Conservation (phyloP, 2,113 vertebrate species). For the Mus musculus region DNA sequence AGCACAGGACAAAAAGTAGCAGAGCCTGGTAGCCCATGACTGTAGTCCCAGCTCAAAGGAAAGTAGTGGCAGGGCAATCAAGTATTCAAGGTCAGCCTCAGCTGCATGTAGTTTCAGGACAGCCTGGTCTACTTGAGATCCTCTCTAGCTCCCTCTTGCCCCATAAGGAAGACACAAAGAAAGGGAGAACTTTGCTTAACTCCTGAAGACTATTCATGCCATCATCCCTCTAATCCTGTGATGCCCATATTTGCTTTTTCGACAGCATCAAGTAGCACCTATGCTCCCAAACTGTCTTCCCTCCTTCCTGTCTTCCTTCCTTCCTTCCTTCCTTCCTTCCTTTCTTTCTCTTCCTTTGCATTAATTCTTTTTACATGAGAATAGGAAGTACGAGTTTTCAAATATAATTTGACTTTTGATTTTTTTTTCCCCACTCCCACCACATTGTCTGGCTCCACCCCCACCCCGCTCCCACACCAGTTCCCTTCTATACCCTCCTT, state of each 20-base stretch:
- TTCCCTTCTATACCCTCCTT: not conserved
- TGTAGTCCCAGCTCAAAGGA: not conserved
- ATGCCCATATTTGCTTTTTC: not conserved
- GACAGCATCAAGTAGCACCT: not conserved
- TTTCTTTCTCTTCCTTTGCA: too few species aligned
- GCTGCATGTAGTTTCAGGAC: not conserved
- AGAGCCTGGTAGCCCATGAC: not conserved
- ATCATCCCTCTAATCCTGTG: not conserved
- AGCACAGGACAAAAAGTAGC: not conserved
- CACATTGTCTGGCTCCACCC: not conserved
- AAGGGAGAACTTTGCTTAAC: not conserved
- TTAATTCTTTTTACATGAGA: not conserved
- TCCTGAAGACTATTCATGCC: not conserved
- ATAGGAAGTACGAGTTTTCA: not conserved
- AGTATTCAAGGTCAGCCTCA: not conserved
- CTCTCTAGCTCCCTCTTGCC: not conserved
- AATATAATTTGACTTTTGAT: not conserved
- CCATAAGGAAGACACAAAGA: not conserved
- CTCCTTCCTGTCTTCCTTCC: not conserved
- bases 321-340: too few species aligned
- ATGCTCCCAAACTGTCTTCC: not conserved
- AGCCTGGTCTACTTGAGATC: not conserved
- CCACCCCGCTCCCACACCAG: not conserved
- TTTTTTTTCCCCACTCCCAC: not conserved
- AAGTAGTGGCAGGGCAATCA: not conserved